phyloP scores from a whole-genome alignment of 2,888 invertebrate genomes.

The Panopea generosa region DNA sequence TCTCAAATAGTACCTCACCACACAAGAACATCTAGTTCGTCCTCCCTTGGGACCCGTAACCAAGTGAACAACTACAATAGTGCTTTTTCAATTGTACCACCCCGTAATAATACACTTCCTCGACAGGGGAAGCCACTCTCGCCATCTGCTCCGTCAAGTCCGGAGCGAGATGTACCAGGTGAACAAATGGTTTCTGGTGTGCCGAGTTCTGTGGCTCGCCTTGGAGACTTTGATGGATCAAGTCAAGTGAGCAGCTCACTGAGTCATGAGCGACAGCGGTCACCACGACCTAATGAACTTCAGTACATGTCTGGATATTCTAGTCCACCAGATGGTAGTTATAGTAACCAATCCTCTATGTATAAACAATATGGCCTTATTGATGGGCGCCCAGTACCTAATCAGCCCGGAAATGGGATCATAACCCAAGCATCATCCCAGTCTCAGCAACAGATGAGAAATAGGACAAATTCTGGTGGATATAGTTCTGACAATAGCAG shows the following conservation, averaged over 20 bases:
- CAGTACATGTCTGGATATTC: constrained; percentile 58
- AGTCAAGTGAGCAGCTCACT: constrained; percentile 71
- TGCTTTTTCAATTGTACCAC: constrained; percentile 78
- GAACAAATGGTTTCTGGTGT: constrained; percentile 56
- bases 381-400: constrained; percentile 52
- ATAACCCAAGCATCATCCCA: constrained; percentile 23
- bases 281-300: constrained; percentile 47
- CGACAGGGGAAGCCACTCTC: constrained; percentile 64
- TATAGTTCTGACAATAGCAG: constrained; percentile 76
- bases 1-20: constrained; percentile 65
- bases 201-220: constrained; percentile 72
- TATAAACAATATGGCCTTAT: constrained; percentile 72
- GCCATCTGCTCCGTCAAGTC: constrained; percentile 44
- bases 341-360: constrained; percentile 39
- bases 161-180: constrained; percentile 54
- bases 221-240: constrained; percentile 78
- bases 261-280: constrained; percentile 57
- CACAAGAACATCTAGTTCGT: constrained; percentile 74
- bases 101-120: constrained; percentile 75
- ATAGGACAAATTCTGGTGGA: constrained; percentile 65
- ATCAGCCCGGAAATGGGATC: constrained; percentile 16
- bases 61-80: constrained; percentile 64
- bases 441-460: constrained; percentile 12
- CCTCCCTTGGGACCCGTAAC: constrained; percentile 69
- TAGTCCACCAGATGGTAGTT: constrained; percentile 47